Evolutionary conservation across 2,797 vertebrate species (phyloP).

Genomic region (Gadopsis bispinosus): DNA sequence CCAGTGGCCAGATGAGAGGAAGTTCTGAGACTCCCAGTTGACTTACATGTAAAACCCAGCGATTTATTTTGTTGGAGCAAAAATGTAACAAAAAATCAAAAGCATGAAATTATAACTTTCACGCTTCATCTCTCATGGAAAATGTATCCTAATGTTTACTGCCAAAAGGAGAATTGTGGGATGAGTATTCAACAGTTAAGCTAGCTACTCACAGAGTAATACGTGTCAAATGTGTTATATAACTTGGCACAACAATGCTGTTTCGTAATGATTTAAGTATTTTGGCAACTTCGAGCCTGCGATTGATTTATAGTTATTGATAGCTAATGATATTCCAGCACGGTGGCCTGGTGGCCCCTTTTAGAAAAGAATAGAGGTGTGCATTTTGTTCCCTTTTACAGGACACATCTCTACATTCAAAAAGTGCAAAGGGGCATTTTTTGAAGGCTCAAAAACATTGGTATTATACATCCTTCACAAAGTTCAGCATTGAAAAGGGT

Average conservation of each 20-base stretch:
- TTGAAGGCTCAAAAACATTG: conserved; percentile 11
- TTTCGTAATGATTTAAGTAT: conserved; percentile 40
- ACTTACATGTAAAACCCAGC: conserved; percentile 27
- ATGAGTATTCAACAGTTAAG: conserved; percentile 44
- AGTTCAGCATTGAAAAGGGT: neutral
- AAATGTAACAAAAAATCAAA: conserved; percentile 19
- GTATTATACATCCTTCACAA: neutral
- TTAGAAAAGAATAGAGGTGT: conserved; percentile 10
- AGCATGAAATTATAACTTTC: conserved; percentile 39
- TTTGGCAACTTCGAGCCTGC: conserved; percentile 20
- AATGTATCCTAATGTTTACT: conserved; percentile 17
- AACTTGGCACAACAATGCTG: conserved; percentile 30
- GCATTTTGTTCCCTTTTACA: neutral
- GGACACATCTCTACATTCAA: neutral
- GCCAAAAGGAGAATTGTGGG: conserved; percentile 24
- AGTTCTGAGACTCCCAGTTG: conserved; percentile 6
- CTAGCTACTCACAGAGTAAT: conserved; percentile 22
- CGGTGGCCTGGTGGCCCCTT: neutral
- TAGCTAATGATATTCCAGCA: conserved; percentile 19
- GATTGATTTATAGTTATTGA: conserved; percentile 33
- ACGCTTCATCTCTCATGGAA: conserved; percentile 25
- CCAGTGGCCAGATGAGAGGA: conserved; percentile 36
- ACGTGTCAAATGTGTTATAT: conserved; percentile 24
- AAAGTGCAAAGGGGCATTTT: conserved; percentile 5
- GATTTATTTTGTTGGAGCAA: conserved; percentile 27